Evolutionary conservation across 2,797 vertebrate genomes (phyloP), one percentile per base, ranked within the genome.

Genomic region (Phoxinus dragarum): DNA sequence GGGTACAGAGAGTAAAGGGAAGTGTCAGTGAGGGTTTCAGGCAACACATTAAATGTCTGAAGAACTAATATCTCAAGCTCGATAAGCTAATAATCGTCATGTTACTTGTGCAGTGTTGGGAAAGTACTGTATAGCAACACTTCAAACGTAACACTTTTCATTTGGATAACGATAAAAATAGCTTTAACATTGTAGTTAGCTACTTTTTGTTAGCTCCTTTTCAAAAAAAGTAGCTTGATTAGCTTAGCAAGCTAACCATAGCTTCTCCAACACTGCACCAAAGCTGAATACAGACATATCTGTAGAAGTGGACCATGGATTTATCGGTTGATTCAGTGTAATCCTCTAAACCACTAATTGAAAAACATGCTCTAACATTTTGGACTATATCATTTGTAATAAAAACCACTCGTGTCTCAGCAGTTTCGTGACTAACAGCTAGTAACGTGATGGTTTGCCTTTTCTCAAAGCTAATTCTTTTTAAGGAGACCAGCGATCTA

Each of bases 401-500:
- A 23, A 84, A 49, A 76, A 40, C 61, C 64, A 54, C 14, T 77
- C 44, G 11, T n/a, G 27, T 31, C 7, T 71, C 1, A 23, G 23
- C 52, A 14, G 27, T 61, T 59, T 81, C 3, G 68, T 80, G 19
- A 76, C 71, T 69, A 81, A 71, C 68, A 72, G 64, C 23, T 73
- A 59, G 42, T 23, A 67, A 49, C 27, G 34, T 82, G 36, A 40
- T 31, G 16, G 67, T 66, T 54, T n/a, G 31, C 16, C 49, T 72
- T 85, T 19, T 34, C 31, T 84, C 31, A 69, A 69, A 27, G 38
- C 59, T 82, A 78, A 81, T 74, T 78, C 16, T 74, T 49, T 72
- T 61, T 73, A 61, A 54, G 40, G 42, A 66, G n/a, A 73, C 68
- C 44, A 36, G 52, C 23, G 74, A 84, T 85, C 21, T 44, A 77